A percentile compares a stretch with the other conserved stretches of the same genome.
Evolutionary conservation across 1,140 invertebrate species (phyloP).

Genomic region (Drosophila bipectinata): DNA sequence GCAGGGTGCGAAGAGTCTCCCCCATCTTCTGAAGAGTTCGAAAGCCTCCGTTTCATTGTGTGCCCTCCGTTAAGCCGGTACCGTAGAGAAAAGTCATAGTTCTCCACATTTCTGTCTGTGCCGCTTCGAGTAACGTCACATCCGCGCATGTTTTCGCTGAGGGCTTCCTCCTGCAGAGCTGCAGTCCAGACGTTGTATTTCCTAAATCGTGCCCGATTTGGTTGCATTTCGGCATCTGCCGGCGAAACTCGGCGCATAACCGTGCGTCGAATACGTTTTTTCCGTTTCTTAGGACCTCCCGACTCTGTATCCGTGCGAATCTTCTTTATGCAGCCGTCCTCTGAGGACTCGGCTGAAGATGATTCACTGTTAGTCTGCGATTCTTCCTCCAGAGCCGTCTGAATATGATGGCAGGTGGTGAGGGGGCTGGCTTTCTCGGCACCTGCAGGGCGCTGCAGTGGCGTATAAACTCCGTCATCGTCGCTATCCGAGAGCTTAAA

Average conservation of each 20-base stretch:
- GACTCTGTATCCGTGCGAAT: constrained; percentile 63
- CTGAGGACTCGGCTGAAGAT: constrained; percentile 64
- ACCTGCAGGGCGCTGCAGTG: constrained; percentile 83
- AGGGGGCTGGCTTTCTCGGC: constrained; percentile 49
- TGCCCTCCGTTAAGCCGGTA: constrained; percentile 69
- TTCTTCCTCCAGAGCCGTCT: constrained; percentile 64
- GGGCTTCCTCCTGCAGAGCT: constrained; percentile 86
- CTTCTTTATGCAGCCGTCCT: constrained; percentile 76
- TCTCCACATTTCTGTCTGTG: constrained; percentile 86
- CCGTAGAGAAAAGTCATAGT: constrained; percentile 85
- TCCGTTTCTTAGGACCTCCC: constrained; percentile 52
- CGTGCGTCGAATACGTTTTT: constrained; percentile 80
- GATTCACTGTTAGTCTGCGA: constrained; percentile 68
- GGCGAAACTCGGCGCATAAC: constrained; percentile 85
- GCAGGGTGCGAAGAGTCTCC: constrained; percentile 52
- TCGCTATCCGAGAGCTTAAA: constrained; percentile 63
- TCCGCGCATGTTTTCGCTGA: constrained; percentile 86
- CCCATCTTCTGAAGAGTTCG: constrained; percentile 71
- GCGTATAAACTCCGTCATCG: constrained; percentile 83
- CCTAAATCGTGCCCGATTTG: constrained; percentile 73
- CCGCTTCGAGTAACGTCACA: constrained; percentile 85
- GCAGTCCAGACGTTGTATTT: constrained; percentile 88
- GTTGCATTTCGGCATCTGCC: constrained; percentile 70
- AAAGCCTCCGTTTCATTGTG: constrained; percentile 78
- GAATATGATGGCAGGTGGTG: constrained; percentile 65